phyloP scores from a whole-genome alignment of 1,140 invertebrate species.

The Theocolax elegans region DNA sequence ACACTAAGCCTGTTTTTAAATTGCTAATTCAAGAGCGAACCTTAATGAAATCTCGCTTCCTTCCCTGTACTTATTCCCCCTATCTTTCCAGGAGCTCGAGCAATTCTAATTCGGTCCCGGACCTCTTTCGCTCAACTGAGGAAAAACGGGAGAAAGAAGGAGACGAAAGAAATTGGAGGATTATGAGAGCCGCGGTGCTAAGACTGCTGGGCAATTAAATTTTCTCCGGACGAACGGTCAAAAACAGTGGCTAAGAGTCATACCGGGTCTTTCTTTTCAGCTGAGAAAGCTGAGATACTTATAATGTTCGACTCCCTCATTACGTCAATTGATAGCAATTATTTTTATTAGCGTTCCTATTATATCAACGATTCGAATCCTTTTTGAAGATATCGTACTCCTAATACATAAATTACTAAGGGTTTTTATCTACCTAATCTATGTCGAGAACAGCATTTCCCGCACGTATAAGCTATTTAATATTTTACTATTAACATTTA shows the following conservation, averaged over 20 bases:
- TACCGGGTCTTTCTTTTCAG: too few relatives aligned
- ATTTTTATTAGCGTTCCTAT: slow-evolving; percentile 9
- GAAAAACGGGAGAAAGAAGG: slow-evolving; percentile 13
- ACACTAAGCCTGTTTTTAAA: slow-evolving; percentile 57
- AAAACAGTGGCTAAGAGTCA: slow-evolving; percentile 38
- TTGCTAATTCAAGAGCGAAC: slow-evolving; percentile 56
- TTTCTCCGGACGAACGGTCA: slow-evolving; percentile 47
- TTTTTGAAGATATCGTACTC: too few relatives aligned
- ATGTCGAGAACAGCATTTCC: too few relatives aligned
- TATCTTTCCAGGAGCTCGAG: slow-evolving; percentile 16
- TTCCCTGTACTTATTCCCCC: slow-evolving; percentile 39
- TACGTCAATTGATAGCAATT: slow-evolving; percentile 23
- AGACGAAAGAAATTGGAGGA: slow-evolving; percentile 50
- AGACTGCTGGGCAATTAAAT: slow-evolving; percentile 52
- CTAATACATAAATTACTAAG: too few relatives aligned
- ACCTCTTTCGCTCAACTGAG: background rate
- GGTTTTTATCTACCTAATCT: too few relatives aligned
- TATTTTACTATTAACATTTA: too few relatives aligned
- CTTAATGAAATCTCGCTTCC: slow-evolving; percentile 56
- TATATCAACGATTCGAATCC: too few relatives aligned
- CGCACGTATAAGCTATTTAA: too few relatives aligned
- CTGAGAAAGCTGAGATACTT: too few relatives aligned
- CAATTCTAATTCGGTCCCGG: slow-evolving; percentile 9
- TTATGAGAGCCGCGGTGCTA: slow-evolving; percentile 47
- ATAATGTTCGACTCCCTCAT: slow-evolving; percentile 1